Evolutionary conservation across 2,797 vertebrate genomes (phyloP), one percentile per base, ranked within the genome.

Genomic region (Craterocephalus amniculus): DNA sequence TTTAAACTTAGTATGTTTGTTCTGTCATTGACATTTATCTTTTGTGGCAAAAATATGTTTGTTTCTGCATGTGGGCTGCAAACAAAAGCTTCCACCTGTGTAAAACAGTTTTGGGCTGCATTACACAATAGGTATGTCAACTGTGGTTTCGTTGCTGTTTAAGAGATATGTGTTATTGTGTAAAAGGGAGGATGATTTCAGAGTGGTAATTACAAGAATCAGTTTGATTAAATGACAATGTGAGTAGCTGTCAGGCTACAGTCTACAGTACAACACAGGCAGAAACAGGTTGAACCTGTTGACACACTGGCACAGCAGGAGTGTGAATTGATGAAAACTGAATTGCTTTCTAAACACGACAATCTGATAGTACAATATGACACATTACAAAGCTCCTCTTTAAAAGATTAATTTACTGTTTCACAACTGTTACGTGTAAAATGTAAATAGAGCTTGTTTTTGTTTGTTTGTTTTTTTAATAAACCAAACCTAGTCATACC

Each of bases 251-350:
- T 75, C 66, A 64, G 66, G 70, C 56, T 66, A 68, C 54, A 78
- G 77, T 75, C 72, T 63, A 20, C 45, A 73, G 76, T 63, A 20
- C 45, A 73, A 76, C 57, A 27, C 13, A 58, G 24, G 32, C 35
- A 60, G 52, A 70, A 82, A 79, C 78, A 69, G 83, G 85, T 80
- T 71, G 20, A 67, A 78, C 78, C 59, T 57, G 72, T 36, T 26
- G 58, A 67, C 12, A 48, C 38, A 40, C 9, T 16, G 14, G 38
- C 38, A 1, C 38, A 40, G 38, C 14, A 40, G 38, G 5, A 40
- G 16, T 40, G 6, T 40, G 38, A 13, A 13, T 13, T 13, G 13
- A 38, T 38, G 36, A 38, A 13, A 14, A 13, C 36, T 38, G 1
- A 38, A 13, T 38, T 13, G 13, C 36, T 38, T 38, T 38, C 29